Evolutionary conservation across 1,140 invertebrate species (phyloP).

Genomic region (Holotrichia oblita): DNA sequence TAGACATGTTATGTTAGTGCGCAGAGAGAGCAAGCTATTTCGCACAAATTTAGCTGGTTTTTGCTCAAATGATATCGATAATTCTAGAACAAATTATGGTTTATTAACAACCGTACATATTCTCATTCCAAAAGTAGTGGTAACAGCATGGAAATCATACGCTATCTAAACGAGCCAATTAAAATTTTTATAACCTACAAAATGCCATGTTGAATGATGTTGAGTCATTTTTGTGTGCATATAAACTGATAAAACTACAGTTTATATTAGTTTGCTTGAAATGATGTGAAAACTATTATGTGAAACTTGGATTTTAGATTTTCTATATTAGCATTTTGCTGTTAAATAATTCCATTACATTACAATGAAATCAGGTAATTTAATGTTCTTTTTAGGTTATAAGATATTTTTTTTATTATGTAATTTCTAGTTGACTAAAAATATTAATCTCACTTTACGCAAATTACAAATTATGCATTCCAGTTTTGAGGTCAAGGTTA

Average conservation of each 20-base stretch:
- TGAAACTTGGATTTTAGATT: constrained; percentile 6
- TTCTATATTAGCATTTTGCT: background rate
- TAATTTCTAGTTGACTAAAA: background rate
- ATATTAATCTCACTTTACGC: background rate
- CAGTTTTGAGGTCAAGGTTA: constrained; percentile 35
- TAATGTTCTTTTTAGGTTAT: constrained; percentile 21
- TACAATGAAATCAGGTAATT: constrained; percentile 38
- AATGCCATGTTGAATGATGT: constrained; percentile 33
- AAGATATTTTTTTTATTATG: constrained; percentile 11
- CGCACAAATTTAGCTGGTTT: too few relatives aligned
- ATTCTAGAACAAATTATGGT: background rate
- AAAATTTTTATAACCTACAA: constrained; percentile 39
- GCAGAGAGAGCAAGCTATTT: too few relatives aligned
- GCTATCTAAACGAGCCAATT: constrained; percentile 1
- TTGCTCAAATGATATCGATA: too few relatives aligned
- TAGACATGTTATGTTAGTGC: too few relatives aligned
- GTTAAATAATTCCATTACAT: constrained; percentile 19
- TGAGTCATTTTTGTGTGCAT: constrained; percentile 34
- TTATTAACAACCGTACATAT: background rate
- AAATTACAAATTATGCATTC: constrained; percentile 15
- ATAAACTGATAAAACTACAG: background rate
- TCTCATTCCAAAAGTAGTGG: background rate
- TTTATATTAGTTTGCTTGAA: constrained; percentile 17
- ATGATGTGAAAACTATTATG: constrained; percentile 36
- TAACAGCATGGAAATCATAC: background rate